Base-by-base conservation (phyloP, 2,797 vertebrate genomes). In the Benthosema pterotum region DNA sequence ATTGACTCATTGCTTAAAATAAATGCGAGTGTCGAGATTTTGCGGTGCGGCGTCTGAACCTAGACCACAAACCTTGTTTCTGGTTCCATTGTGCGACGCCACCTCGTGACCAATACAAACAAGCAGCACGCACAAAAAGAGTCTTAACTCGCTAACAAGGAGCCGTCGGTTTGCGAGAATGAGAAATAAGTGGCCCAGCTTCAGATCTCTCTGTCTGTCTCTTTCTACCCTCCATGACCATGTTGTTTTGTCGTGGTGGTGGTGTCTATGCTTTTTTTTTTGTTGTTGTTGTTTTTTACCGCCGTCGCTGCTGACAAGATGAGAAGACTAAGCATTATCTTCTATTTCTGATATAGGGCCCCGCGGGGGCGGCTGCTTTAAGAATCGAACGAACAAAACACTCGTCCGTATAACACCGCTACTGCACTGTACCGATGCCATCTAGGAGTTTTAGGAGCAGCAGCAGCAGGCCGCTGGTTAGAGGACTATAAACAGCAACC, bases 251-350 rank as follows among this genome's bases (percentile, higher is more conserved):
- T 71, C 65, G 66, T 5, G 22, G 66, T 5, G 22, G 66, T 71
- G 48, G 69, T 5, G 70, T 80, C 72, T 75, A 71, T 78, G 80
- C n/a, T n/a, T n/a, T n/a, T n/a, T n/a, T n/a, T n/a, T n/a, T n/a
- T n/a, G n/a, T n/a, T n/a, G n/a, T n/a, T n/a, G n/a, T n/a, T n/a
- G n/a, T n/a, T n/a, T 81, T 84, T 82, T 80, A 65, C 68, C 68
- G 53, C 60, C 50, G 49, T 67, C 68, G 53, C 60, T 52, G 49
- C 32, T 52, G 49, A 72, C 79, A 61, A 86, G 49, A 72, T n/a
- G n/a, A n/a, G 78, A 61, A 86, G 75, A 80, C 74, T 74, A 74
- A 80, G 73, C 79, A 89, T 88, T 85, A 87, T 87, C 78, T 86
- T 85, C 80, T 86, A 83, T 79, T 87, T 83, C 76, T 19, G 76